Evolutionary conservation across 2,888 invertebrate genomes (phyloP), one percentile per base, ranked within the genome.

Genomic region (Idaea straminata): DNA sequence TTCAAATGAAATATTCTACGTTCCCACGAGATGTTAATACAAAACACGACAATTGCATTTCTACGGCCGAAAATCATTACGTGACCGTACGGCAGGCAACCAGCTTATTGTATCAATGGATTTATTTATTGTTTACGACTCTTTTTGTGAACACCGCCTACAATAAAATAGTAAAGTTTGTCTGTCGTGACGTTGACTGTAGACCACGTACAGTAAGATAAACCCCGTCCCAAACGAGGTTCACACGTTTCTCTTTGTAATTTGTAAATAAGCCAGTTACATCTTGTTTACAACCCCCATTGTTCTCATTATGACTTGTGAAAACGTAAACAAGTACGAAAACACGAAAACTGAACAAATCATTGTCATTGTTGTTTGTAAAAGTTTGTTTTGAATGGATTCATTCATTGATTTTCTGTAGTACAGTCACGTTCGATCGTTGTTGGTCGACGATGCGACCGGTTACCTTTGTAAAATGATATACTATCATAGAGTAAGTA

Each of bases 261-360:
- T 89, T 47, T 88, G 89, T 91, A 88, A 88, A 90, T 81, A 87
- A 82, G 81, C 81, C 82, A 82, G 87, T 87, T 88, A 87, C 87
- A 85, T 84, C 83, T 85, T 87, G 88, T 90, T 88, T 85, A 83
- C 87, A 81, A 79, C 83, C 71, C 72, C 82, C 80, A 87, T 91
- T 90, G 88, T 90, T 89, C 88, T 87, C 47, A 13, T 47, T 7
- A 83, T 86, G 84, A 81, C 81, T 88, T 88, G 87, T 85, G 85
- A 87, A 7, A 88, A 86, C 80, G 84, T 87, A 90, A 90, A 89
- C 85, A 90, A 82, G 76, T 72, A 71, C 78, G 77, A 83, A 81
- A 85, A 47, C 47, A 86, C 84, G 78, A 83, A 81, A 80, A 74
- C 74, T 77, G 80, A 80, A 79, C 78, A 77, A 80, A 77, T 47